Evolutionary conservation across 2,888 invertebrate genomes (phyloP).

Genomic region (Acanthosepion esculentum): DNA sequence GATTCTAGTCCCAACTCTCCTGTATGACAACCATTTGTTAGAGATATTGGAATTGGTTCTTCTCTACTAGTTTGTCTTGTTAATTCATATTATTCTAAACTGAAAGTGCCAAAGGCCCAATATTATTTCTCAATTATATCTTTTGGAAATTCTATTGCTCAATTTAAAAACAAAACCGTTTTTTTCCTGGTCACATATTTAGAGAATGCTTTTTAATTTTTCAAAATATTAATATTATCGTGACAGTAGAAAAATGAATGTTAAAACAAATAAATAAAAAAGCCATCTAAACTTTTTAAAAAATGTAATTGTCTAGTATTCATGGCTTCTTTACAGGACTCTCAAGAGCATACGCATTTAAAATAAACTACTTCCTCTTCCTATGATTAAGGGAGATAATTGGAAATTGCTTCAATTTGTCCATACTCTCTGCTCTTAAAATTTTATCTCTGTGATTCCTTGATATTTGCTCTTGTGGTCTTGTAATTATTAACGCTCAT

Average conservation of each 20-base stretch:
- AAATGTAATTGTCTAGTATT: too few species aligned
- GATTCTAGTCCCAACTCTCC: not conserved
- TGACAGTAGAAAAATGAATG: too few species aligned
- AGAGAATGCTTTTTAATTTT: not conserved
- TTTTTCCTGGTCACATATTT: not conserved
- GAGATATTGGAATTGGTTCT: not conserved
- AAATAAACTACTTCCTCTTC: not conserved
- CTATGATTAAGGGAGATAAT: not conserved
- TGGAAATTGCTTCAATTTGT: not conserved
- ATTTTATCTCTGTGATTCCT: not conserved
- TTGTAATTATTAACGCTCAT: not conserved
- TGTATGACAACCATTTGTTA: not conserved
- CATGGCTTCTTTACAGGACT: not conserved
- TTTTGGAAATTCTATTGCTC: not conserved
- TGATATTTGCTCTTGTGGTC: not conserved
- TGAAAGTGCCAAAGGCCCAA: conserved; percentile 16
- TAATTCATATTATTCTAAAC: not conserved
- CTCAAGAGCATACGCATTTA: not conserved
- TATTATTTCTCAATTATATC: not conserved
- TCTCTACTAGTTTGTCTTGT: not conserved
- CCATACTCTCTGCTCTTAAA: not conserved
- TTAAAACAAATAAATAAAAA: too few species aligned
- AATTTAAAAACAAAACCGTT: not conserved
- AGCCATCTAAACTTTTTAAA: too few species aligned
- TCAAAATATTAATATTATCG: not conserved